Base-by-base conservation (phyloP, 2,888 invertebrate genomes). In the Agrochola circellaris region DNA sequence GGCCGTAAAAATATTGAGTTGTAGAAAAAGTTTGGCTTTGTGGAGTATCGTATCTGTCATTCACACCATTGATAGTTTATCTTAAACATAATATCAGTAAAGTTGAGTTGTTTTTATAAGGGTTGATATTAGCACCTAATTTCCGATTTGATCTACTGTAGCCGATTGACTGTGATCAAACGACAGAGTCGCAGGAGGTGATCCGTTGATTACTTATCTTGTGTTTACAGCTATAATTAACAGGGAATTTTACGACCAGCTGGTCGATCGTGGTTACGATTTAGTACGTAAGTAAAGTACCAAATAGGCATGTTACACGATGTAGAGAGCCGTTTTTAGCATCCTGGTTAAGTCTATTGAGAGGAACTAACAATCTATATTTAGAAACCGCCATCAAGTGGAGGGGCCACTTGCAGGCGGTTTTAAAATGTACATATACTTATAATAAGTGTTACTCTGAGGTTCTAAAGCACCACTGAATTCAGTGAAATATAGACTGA, bases 141-240 rank as follows among this genome's bases (percentile, higher is more conserved):
- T 9, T 17, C 23, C 9, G 26, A 76, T 34, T 58, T 34, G 64
- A 64, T 56, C 34, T 51, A 34, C 67, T 64, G 11, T 48, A 42
- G 11, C 4, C n/a, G 11, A n/a, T 7, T n/a, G 0, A 13, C 51
- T 69, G 38, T 34, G 26, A 26, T 23, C 20, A 17, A 26, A 82
- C 17, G 30, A n/a, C 64, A 26, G 23, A 20, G 51, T 34, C 26
- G 38, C 9, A 20, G 15, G 11, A 26, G 56, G 48, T 26, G 48
- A 71, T 71, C 34, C 51, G 20, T 78, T 83, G 42, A 78, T 78
- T 58, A 78, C 66, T 83, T 82, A 77, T 68, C 79, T 58, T 62
- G n/a, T 71, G 70, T 78, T 71, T 45, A 70, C 48, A 38, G n/a
- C 48, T 58, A 42, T 17, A 61, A 54, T 77, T 70, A 23, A 15